Evolutionary conservation across 2,888 invertebrate genomes (phyloP).

Genomic region (Mechanitis mazaeus): DNA sequence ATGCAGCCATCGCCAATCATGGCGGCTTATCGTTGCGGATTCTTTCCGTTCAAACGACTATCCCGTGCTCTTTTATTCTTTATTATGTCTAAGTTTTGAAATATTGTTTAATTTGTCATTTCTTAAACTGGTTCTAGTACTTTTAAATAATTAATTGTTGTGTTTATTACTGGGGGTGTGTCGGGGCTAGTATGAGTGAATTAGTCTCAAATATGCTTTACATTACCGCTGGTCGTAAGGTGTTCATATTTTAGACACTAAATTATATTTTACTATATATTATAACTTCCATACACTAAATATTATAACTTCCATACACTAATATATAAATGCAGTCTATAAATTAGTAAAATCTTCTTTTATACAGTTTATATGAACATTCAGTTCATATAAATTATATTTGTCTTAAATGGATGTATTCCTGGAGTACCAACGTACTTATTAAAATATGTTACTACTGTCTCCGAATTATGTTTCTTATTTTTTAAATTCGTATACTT

Average conservation of each 20-base stretch:
- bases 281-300: background rate
- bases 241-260: background rate
- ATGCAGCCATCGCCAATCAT: too few relatives aligned
- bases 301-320: background rate
- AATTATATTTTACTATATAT: too few relatives aligned
- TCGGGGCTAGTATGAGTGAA: background rate
- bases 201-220: background rate
- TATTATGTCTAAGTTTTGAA: slow-evolving; percentile 5
- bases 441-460: too few relatives aligned
- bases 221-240: background rate
- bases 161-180: background rate
- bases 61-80: slow-evolving; percentile 3
- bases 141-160: background rate
- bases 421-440: too few relatives aligned
- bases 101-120: background rate
- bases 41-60: background rate
- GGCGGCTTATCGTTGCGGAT: background rate
- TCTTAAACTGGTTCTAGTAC: background rate
- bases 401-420: too few relatives aligned
- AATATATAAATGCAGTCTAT: too few relatives aligned
- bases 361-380: too few relatives aligned
- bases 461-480: too few relatives aligned
- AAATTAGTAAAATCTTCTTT: too few relatives aligned
- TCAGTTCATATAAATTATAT: too few relatives aligned
- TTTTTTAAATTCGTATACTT: too few relatives aligned